Base-by-base conservation (phyloP, 2,113 vertebrate species). In the Gallinago paraguaiae region DNA sequence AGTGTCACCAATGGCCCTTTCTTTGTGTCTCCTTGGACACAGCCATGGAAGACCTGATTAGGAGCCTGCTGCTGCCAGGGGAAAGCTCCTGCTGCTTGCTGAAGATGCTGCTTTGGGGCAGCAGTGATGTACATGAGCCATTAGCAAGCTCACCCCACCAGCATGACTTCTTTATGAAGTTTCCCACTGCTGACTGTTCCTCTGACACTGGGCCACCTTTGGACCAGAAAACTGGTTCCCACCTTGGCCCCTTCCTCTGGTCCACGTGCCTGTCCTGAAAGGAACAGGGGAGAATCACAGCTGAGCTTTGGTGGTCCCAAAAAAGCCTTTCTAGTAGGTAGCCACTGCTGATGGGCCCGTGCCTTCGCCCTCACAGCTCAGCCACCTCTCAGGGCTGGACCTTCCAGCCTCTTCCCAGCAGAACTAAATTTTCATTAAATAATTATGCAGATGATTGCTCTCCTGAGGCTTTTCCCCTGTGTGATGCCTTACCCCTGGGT, bases 141-240 rank as follows among this genome's bases (percentile, higher is more conserved):
- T 87, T 78, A 24, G 41, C 1, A 5, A 93, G 56, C 81, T 86
- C 24, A 50, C 56, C 18, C 5, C 4, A 1, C 53, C 6, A 5
- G 41, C 69, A 16, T 67, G 95, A 93, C 94, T 97, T 96, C 92
- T 48, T 69, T 70, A 72, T 93, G 72, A 96, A 94, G 91, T 63
- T 84, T 80, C 69, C 37, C 54, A 48, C 54, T 76, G 48, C 45
- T 92, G 83, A 25, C 69, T 90, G 74, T 89, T 84, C 93, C 95
- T 96, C 90, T 90, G 87, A 91, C 35, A 20, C 81, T 78, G 46
- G n/a, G 27, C 56, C 0, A 0, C 28, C 35, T 78, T 37, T 93
- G 15, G 48, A 37, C 18, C 18, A 51, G 80, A 88, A 86, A 71
- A 48, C 27, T 31, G 22, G 80, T 93, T 92, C 88, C 77, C 57